Percentiles rank a stretch among this genome's conserved stretches.
Evolutionary conservation across 2,888 invertebrate genomes (phyloP).

Genomic region (Abscondita cerata): DNA sequence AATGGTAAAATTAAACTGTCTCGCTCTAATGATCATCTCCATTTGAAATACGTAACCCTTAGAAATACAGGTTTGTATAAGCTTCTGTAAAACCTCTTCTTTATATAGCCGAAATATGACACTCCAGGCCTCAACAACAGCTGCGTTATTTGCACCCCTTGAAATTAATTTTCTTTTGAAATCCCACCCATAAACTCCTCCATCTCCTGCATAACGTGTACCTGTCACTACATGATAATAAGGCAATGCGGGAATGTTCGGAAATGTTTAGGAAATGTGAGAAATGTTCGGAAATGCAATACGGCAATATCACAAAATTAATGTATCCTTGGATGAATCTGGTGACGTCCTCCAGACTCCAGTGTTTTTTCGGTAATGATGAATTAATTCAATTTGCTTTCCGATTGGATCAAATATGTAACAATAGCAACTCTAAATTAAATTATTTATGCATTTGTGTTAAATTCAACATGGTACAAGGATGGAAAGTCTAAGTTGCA

Average conservation of each 20-base stretch:
- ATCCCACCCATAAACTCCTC: slow-evolving; percentile 98
- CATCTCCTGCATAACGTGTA: slow-evolving; percentile 84
- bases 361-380: too few species aligned
- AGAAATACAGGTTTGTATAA: slow-evolving; percentile 89
- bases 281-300: too few species aligned
- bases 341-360: too few species aligned
- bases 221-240: slow-evolving; percentile 93
- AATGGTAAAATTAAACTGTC: slow-evolving; percentile 83
- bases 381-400: too few species aligned
- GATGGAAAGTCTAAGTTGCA: too few species aligned
- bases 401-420: too few species aligned
- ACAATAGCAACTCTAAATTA: too few species aligned
- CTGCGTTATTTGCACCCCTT: slow-evolving; percentile 90
- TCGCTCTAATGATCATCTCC: slow-evolving; percentile 98
- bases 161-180: slow-evolving; percentile 91
- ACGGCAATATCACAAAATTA: too few species aligned
- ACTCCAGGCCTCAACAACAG: slow-evolving; percentile 94
- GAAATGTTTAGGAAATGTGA: too few species aligned
- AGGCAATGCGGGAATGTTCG: slow-evolving; percentile 84
- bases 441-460: too few species aligned
- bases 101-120: slow-evolving; percentile 97
- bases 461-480: too few species aligned
- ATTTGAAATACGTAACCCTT: slow-evolving; percentile 99
- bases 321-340: too few species aligned
- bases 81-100: slow-evolving; percentile 83